phyloP scores from a whole-genome alignment of 2,888 invertebrate genomes.

The Pheosia tremula region DNA sequence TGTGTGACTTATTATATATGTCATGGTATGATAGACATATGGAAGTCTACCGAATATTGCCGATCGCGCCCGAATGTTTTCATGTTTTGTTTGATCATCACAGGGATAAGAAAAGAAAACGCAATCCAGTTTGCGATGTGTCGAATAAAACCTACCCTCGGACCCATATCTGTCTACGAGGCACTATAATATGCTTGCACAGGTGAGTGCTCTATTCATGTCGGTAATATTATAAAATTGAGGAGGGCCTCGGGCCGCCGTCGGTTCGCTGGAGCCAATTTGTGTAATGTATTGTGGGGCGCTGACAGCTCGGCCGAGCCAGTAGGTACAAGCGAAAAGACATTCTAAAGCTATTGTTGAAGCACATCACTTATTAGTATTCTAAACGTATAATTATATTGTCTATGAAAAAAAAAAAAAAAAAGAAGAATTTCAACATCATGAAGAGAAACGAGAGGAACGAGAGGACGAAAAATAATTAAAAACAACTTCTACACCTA shows the following conservation, averaged over 20 bases:
- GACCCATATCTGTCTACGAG: background rate
- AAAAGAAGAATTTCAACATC: too few relatives aligned
- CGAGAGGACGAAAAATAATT: too few relatives aligned
- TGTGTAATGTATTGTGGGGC: background rate
- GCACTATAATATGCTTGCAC: background rate
- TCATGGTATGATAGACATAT: background rate
- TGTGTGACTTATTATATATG: too few relatives aligned
- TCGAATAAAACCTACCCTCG: background rate
- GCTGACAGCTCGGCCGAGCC: background rate
- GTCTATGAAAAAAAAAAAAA: too few relatives aligned
- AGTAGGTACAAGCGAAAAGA: background rate
- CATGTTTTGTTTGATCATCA: conserved; percentile 2
- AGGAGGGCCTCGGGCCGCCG: background rate
- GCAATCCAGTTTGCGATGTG: background rate
- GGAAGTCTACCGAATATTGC: background rate
- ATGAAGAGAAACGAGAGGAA: too few relatives aligned
- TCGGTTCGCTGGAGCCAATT: background rate
- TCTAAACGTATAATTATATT: too few relatives aligned
- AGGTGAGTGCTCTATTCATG: conserved; percentile 2
- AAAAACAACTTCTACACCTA: too few relatives aligned
- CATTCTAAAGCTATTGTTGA: background rate
- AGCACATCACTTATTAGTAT: too few relatives aligned
- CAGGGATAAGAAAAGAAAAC: background rate
- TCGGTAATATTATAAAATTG: background rate
- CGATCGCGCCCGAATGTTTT: background rate